Conservation (phyloP, 2,797 vertebrate genomes). For the Falco novaeseelandiae region DNA sequence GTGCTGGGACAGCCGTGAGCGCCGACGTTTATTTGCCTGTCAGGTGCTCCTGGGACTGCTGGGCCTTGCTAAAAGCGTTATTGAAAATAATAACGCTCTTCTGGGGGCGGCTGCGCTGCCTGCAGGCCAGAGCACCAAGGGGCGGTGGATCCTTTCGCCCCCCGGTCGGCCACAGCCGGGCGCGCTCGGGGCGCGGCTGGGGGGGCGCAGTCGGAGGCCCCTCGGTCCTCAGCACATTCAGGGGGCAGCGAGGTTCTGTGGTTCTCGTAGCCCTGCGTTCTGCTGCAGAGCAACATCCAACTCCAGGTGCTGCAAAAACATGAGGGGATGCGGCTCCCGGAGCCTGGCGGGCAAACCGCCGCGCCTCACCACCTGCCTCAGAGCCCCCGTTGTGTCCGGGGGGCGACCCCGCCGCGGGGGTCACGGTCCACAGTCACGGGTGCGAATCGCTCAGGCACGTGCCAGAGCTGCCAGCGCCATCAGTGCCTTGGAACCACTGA, state of each 20-base stretch:
- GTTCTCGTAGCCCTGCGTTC: too few relatives aligned
- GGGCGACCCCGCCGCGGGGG: too few relatives aligned
- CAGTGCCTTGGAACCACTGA: neutral
- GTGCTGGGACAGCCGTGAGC: accelerated
- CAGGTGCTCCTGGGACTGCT: neutral
- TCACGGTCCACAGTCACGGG: too few relatives aligned
- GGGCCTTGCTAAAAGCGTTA: neutral
- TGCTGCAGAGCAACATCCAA: neutral
- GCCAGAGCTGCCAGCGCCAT: neutral
- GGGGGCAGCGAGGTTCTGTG: too few relatives aligned
- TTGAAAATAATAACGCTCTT: accelerated
- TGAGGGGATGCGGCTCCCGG: neutral
- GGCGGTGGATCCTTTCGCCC: accelerated
- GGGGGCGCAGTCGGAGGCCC: too few relatives aligned
- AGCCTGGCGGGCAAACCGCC: too few relatives aligned
- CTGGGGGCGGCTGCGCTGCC: accelerated
- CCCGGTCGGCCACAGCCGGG: too few relatives aligned
- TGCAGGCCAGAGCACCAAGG: too few relatives aligned
- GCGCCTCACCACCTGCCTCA: neutral
- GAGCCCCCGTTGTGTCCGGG: neutral
- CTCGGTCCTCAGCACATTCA: too few relatives aligned
- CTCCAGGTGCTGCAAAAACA: neutral
- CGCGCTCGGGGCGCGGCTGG: too few relatives aligned
- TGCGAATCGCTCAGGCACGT: too few relatives aligned
- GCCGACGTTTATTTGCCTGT: accelerated